Evolutionary conservation across 1,140 invertebrate genomes (phyloP).

Genomic region (Lordiphosa stackelbergi): DNA sequence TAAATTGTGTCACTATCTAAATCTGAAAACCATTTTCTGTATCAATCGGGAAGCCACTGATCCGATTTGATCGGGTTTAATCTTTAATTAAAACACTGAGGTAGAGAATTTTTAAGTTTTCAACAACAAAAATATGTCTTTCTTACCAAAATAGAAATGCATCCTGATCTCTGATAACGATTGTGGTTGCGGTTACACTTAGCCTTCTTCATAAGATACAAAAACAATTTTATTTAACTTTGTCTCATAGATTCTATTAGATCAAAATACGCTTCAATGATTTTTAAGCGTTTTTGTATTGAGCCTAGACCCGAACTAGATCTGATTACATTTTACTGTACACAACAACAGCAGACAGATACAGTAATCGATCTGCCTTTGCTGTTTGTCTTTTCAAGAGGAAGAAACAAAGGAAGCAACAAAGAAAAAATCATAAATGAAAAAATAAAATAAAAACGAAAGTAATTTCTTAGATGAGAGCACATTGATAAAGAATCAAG

Average conservation of each 20-base stretch:
- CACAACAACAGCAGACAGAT: constrained; percentile 7
- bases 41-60: too few relatives aligned
- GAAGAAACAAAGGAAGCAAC: constrained; percentile 32
- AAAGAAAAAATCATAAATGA: constrained; percentile 53
- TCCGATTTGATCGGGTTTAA: too few relatives aligned
- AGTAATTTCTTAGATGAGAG: constrained; percentile 71
- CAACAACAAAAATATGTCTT: too few relatives aligned
- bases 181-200: constrained; percentile 11
- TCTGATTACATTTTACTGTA: constrained; percentile 27
- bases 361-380: constrained; percentile 55
- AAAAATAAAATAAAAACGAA: constrained; percentile 36
- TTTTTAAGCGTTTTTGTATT: constrained; percentile 25
- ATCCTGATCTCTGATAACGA: constrained; percentile 4
- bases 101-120: too few relatives aligned
- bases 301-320: constrained; percentile 42
- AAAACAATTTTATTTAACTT: constrained; percentile 34
- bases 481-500: constrained; percentile 57
- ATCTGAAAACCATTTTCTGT: too few relatives aligned
- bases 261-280: constrained; percentile 22
- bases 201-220: constrained; percentile 18
- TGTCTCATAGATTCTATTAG: constrained; percentile 20
- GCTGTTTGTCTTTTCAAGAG: constrained; percentile 7
- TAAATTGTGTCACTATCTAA: too few relatives aligned
- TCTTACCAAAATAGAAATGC: too few relatives aligned
- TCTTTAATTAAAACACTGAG: too few relatives aligned